Base-by-base conservation (phyloP, 2,113 vertebrate genomes). In the Apodemus speciosus region DNA sequence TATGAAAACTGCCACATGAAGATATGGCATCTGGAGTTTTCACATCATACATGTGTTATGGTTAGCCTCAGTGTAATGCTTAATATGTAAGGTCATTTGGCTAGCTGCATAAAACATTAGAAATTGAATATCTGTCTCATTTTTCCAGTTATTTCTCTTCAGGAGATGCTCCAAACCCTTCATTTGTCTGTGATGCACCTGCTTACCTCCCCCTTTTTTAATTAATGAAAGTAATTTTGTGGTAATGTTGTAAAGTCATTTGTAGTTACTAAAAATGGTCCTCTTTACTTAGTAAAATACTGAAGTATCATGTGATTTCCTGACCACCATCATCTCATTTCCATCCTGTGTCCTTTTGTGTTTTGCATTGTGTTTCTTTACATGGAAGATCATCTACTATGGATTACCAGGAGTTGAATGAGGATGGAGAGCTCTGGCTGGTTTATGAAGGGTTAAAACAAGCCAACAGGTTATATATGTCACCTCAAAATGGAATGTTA, bases 371-470 rank as follows among this genome's bases (percentile, higher is more conserved):
- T 98, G 95, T 98, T 98, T 98, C 95, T 95, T 98, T 98, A 97
- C 96, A 96, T 98, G 98, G 99, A 99, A 99, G 99, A 99, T 98
- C 98, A 93, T 98, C 98, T 95, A 98, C 98, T 98, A 98, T 99
- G 98, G 99, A 99, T 98, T 99, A 96, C 98, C 99, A 98, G 98
- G 97, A 98, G 98, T 98, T 99, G 99, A 99, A 99, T 99, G 99
- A 99, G 99, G 99, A 99, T 86, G 99, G 99, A 98, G 99, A 99
- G 98, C 99, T 99, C 98, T 99, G 99, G 99, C 99, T 99, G 99
- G 99, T 99, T 98, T 99, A 99, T 99, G 99, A 99, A 99, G 99
- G 99, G 98, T 99, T 99, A 99, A 99, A 99, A 99, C 99, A 99
- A 98, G 98, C 99, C 98, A 99, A 99, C 99, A 99, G 99, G 99